A percentile compares a stretch with the other conserved stretches of the same genome.
phyloP scores from a whole-genome alignment of 30 jellyfish, hydroid and myxozoan species.

The Chrysaora quinquecirrha region DNA sequence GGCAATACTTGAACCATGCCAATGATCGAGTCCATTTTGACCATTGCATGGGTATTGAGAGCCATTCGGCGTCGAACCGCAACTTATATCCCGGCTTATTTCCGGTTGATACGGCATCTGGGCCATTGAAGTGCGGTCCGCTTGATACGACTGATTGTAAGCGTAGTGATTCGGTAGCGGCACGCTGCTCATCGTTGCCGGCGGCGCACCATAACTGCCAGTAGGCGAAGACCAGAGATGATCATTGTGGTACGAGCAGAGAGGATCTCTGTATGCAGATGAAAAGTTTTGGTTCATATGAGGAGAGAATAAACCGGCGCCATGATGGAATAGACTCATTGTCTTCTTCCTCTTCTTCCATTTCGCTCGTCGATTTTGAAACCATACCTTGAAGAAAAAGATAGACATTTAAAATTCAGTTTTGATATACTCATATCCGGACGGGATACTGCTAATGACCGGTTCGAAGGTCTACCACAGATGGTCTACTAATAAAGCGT shows the following conservation, averaged over 20 bases:
- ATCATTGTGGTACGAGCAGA: conserved; percentile 88
- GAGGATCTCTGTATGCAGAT: conserved; percentile 80
- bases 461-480: too few species aligned
- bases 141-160: conserved; percentile 79
- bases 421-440: too few species aligned
- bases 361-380: conserved; percentile 98
- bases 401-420: too few species aligned
- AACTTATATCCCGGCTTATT: conserved; percentile 66
- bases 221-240: conserved; percentile 91
- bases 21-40: conserved; percentile 80
- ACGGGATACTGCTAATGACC: too few species aligned
- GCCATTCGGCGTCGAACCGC: conserved; percentile 54
- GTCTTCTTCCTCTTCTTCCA: conserved; percentile 99
- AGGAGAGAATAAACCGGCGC: conserved; percentile 91
- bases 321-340: conserved; percentile 89
- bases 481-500: too few species aligned
- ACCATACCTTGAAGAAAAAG: conserved; percentile 86
- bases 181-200: conserved; percentile 55
- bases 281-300: conserved; percentile 86
- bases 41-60: conserved; percentile 84
- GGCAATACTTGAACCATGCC: conserved; percentile 92
- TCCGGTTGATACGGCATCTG: conserved; percentile 75
- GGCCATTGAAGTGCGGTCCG: conserved; percentile 75
- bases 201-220: conserved; percentile 67
- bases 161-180: conserved; percentile 73